Conservation (phyloP, 2,888 invertebrate genomes). For the Megalurothrips usitatus region DNA sequence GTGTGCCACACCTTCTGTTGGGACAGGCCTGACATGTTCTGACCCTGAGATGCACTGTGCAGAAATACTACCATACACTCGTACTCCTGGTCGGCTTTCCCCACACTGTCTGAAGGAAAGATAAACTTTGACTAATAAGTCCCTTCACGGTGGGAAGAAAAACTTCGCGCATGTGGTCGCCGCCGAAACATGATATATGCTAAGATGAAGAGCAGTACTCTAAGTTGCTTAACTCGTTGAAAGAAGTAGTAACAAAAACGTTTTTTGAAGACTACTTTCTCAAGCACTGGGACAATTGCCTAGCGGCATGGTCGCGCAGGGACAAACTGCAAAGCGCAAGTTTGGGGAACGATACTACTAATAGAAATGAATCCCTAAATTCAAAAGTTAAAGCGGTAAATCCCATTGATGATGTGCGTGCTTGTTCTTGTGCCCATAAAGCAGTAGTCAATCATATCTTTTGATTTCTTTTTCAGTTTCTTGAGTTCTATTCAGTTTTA, state of each 20-base stretch:
- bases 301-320: background rate
- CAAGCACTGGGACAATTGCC: background rate
- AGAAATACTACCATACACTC: no score
- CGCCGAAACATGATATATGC: background rate
- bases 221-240: background rate
- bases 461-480: background rate
- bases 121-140: no score
- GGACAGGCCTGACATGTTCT: no score
- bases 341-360: background rate
- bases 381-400: background rate
- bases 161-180: no score
- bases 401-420: background rate
- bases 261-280: background rate
- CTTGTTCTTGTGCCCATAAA: background rate
- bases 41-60: no score
- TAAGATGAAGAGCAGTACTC: background rate
- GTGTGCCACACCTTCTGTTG: no score
- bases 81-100: no score
- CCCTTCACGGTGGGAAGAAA: no score
- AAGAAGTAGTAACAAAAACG: background rate
- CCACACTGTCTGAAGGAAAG: no score
- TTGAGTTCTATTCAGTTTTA: background rate
- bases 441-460: background rate
- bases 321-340: background rate
- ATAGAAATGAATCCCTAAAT: background rate